Evolutionary conservation across 2,113 vertebrate species (phyloP), one percentile per base, ranked within the genome.

Genomic region (Syngnathoides biaculeatus): DNA sequence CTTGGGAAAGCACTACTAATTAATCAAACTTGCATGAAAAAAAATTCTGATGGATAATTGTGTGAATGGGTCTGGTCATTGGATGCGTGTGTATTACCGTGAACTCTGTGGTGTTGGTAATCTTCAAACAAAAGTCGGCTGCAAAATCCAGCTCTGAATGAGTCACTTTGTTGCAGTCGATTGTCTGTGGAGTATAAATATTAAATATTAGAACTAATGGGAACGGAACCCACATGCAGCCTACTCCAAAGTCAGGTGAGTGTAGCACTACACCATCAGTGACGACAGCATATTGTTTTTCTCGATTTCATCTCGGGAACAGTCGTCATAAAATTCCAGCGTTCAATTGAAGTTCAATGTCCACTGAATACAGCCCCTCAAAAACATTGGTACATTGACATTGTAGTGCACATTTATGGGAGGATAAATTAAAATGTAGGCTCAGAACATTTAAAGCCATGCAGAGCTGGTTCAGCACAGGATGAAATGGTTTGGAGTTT

Each of bases 111-210:
- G 88, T 92, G 39, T 67, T 81, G 38, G 87, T 94, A 65, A 97
- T 89, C 83, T 87, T 91, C 81, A 99, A 76, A 62, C 87, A 89
- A 84, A 98, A 97, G 82, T 96, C 92, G 9, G 93, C 90, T 39
- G 91, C 80, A 84, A 98, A 99, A 80, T 98, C 95, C 79, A 98
- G 84, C 77, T 95, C 95, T 65, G 92, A 89, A 68, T 92, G 74
- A 45, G 87, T 85, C 20, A 91, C 90, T 12, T 40, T 84, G 75
- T 94, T 94, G 75, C 95, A 99, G 88, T 97, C 82, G 1, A 99
- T 88, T 9, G 20, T 92, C 97, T 98, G 89, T 68, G 8, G 45
- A 74, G 71, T 75, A 19, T 22, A 8, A 75, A 67, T 73, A 68
- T 53, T 27, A 79, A 47, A 7, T 58, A 22, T 47, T 53, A 57